Conservation (phyloP, 2,113 vertebrate genomes). For the Platysternon megacephalum region DNA sequence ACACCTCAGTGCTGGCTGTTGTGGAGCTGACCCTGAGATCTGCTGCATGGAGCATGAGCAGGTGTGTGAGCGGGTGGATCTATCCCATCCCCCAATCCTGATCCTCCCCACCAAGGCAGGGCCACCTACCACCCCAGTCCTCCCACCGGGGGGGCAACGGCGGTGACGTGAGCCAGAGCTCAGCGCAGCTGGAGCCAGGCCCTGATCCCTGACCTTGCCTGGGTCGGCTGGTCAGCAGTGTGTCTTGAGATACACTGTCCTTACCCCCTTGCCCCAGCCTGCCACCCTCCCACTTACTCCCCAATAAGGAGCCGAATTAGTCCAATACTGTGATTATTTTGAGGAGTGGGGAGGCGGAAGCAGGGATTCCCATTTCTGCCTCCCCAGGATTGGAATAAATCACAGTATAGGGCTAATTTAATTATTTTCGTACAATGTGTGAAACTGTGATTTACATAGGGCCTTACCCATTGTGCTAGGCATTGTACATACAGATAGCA, state of each 20-base stretch:
- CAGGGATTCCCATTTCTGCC: not conserved
- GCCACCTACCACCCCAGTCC: not conserved
- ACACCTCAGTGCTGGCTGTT: not conserved
- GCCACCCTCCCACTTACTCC: no score
- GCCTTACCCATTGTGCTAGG: not conserved
- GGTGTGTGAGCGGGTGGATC: not conserved
- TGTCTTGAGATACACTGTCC: not conserved
- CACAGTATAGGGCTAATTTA: not conserved
- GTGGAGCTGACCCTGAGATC: not conserved
- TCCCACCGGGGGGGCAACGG: not conserved
- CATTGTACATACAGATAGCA: not conserved
- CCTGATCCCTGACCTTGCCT: not conserved
- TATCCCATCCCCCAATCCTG: not conserved
- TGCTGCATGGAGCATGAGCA: not conserved
- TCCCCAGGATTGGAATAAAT: not conserved
- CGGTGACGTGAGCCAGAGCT: not conserved
- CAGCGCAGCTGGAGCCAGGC: not conserved
- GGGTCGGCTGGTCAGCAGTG: no score
- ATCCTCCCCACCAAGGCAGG: not conserved
- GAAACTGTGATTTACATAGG: not conserved
- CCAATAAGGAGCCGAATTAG: no score
- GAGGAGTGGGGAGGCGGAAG: no score
- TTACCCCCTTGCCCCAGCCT: no score
- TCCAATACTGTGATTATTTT: no score
- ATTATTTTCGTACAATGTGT: not conserved